phyloP scores from a whole-genome alignment of 2,888 invertebrate species.

The Drosophila bunnanda region DNA sequence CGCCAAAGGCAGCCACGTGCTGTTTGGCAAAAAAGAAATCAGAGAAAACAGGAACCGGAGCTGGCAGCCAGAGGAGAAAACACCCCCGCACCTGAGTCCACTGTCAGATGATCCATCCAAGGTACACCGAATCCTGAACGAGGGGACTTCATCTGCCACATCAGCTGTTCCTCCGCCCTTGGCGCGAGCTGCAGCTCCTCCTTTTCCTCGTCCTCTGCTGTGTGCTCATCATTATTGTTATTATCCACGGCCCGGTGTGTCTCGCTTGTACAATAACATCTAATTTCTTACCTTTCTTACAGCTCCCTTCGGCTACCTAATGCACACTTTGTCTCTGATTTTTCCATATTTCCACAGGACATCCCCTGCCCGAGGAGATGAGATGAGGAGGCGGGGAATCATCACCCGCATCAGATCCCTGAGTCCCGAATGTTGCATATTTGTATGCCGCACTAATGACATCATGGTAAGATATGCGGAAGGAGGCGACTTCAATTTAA shows the following conservation, averaged over 20 bases:
- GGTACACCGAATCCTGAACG: neutral
- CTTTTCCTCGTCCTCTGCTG: constrained; percentile 1
- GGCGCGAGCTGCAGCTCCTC: constrained; percentile 63
- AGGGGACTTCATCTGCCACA: constrained; percentile 32
- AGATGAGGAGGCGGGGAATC: constrained; percentile 33
- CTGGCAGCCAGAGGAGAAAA: constrained; percentile 51
- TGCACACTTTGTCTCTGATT: constrained; percentile 47
- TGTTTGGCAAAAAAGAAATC: constrained; percentile 18
- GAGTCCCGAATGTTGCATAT: constrained; percentile 64
- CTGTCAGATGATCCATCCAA: constrained; percentile 61
- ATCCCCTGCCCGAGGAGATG: constrained; percentile 22
- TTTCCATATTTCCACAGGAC: constrained; percentile 56
- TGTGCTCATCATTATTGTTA: constrained; percentile 69
- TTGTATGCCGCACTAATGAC: constrained; percentile 68
- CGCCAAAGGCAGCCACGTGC: constrained; percentile 81
- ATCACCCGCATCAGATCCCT: constrained; percentile 67
- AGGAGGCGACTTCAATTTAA: constrained; percentile 22
- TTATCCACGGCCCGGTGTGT: constrained; percentile 82
- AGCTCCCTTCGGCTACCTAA: constrained; percentile 48
- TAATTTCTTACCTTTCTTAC: constrained; percentile 62
- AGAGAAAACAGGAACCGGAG: constrained; percentile 31
- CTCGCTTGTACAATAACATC: constrained; percentile 76
- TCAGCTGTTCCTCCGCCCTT: constrained; percentile 61
- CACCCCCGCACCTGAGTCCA: constrained; percentile 79
- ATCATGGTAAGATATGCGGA: constrained; percentile 34